Evolutionary conservation across 1,140 invertebrate genomes (phyloP), one percentile per base, ranked within the genome.

Genomic region (Micrasema longulum): DNA sequence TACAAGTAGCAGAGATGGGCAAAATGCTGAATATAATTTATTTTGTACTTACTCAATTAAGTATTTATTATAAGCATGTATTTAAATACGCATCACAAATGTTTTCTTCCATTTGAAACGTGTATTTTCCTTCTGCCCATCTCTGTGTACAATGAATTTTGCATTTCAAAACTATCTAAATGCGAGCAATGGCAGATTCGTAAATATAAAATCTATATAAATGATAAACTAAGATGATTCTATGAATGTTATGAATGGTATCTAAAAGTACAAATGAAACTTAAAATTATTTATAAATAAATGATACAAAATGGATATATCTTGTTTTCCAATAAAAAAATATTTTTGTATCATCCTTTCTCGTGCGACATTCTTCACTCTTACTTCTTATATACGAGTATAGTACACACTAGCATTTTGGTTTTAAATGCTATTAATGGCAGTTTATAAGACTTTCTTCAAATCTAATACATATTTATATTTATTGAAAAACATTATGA

Each of bases 1-100:
- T 53, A 64, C 63, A 71, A 75, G 67, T 71, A 48, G 62, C 60
- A 75, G 70, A 75, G 74, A 60, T 65, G 52, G 70, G 66, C 70
- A 72, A 72, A 75, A 69, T 69, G 26, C 7, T 31, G 26, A 31
- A 31, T 7, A 31, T 31, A 31, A 4, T 31, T 31, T 31, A 31
- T 31, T 4, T 4, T 7, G 45, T 67, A 35, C 65, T 26, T 11
- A 43, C 26, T 4, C 7, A 31, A 31, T 20, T 23, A 52, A 43
- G 50, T 55, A 63, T 50, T 73, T 43, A 65, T 63, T 55, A 20
- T 41, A 47, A 60, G 23, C n/a, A n/a, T n/a, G n/a, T 72, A 36
- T 38, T 31, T 68, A 36, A 73, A 73, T 73, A 68, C 65, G 52
- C 45, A 53, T 53, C 23, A 48, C 14, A 68, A 65, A 72, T 68